Percentiles rank a stretch among this genome's conserved stretches.
Evolutionary conservation across 1,140 invertebrate genomes (phyloP).

Genomic region (Nautilus pompilius): DNA sequence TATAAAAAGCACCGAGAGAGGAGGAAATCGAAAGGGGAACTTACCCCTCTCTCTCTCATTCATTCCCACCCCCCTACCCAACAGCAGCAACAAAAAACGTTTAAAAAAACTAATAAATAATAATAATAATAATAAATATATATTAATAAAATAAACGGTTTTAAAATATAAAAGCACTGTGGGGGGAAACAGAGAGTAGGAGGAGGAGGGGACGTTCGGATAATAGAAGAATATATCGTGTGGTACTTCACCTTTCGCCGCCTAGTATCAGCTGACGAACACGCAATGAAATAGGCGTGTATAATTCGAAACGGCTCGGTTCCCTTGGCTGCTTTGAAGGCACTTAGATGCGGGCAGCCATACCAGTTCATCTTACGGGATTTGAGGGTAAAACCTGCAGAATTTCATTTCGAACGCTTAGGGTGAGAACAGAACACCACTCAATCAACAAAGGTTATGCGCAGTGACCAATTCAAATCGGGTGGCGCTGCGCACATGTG

Average conservation of each 20-base stretch:
- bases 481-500: conserved; percentile 17
- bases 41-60: not conserved
- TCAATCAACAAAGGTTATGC: conserved; percentile 33
- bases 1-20: not conserved
- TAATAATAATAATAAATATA: not conserved
- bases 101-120: not conserved
- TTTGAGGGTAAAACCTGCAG: conserved; percentile 8
- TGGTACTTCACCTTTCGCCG: conserved; percentile 65
- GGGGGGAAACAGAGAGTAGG: not conserved
- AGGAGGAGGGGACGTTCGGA: not conserved
- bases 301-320: conserved; percentile 72
- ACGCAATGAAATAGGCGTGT: conserved; percentile 73
- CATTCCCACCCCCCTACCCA: not conserved
- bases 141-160: not conserved
- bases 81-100: not conserved
- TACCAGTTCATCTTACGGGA: conserved; percentile 38
- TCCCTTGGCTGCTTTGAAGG: conserved; percentile 73
- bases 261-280: conserved; percentile 67
- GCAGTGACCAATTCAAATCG: conserved; percentile 16
- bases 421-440: conserved; percentile 6
- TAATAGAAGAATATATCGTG: conserved; percentile 2
- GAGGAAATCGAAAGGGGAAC: not conserved
- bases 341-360: conserved; percentile 73
- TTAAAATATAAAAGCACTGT: not conserved
- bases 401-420: conserved; percentile 24